phyloP scores from a whole-genome alignment of 2,113 vertebrate species.

The Phylloscopus whistleri region DNA sequence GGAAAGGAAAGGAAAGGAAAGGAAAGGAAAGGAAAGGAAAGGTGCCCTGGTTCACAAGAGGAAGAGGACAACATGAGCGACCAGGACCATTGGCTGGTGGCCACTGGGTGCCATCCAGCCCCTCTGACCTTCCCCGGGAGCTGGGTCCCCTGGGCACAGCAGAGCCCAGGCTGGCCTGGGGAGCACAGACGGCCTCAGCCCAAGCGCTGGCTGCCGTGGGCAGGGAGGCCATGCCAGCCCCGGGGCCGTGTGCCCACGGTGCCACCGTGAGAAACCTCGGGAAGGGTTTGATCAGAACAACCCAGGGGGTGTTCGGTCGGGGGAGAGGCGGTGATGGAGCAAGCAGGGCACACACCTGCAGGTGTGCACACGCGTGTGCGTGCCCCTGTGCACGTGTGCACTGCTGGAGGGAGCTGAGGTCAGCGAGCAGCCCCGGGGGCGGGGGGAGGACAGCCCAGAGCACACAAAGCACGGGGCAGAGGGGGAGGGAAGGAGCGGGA shows the following conservation, averaged over 20 bases:
- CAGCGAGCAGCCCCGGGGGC: not conserved
- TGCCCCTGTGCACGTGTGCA: accelerated
- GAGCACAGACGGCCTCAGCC: not conserved
- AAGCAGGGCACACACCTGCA: accelerated
- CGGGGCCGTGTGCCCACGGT: accelerated
- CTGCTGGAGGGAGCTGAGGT: not conserved
- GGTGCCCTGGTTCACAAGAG: not conserved
- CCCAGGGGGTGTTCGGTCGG: not conserved
- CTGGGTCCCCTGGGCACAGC: not conserved
- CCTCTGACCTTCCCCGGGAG: not conserved
- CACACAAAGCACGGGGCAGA: not conserved
- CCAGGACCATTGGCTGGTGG: not conserved
- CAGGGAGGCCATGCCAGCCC: not conserved
- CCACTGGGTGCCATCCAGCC: not conserved
- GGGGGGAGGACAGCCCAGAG: not conserved
- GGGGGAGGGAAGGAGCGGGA: not conserved
- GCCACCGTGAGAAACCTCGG: not conserved
- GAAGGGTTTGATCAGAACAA: not conserved
- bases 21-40: not conserved
- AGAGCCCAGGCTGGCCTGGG: not conserved
- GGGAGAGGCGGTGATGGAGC: accelerated
- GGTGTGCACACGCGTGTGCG: not conserved
- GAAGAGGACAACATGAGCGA: not conserved
- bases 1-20: not conserved
- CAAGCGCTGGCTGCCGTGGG: accelerated